These are phyloP conservation scores for Tringa solitaria DNA, from an alignment of 2,113 vertebrate genomes.

Conservation along the genomic window DNA sequence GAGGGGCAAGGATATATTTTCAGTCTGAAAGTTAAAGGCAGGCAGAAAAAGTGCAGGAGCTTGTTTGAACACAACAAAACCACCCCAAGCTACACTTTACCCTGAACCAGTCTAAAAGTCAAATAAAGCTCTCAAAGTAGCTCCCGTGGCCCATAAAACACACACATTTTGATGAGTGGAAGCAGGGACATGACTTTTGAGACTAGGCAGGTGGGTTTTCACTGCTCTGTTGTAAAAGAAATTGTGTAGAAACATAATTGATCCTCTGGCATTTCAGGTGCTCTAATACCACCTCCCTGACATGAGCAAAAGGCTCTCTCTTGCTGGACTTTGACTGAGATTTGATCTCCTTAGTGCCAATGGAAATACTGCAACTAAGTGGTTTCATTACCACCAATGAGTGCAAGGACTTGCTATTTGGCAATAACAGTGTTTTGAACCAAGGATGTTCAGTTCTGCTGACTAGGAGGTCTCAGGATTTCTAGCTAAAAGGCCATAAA, in stretches of 20 bases:
- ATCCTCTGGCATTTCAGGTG: neutral
- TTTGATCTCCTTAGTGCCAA: neutral
- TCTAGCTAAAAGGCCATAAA: neutral
- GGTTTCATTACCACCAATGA: neutral
- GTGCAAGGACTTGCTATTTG: neutral
- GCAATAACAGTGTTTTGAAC: neutral
- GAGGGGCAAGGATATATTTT: neutral
- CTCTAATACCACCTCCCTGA: neutral
- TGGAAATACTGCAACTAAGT: neutral
- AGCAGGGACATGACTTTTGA: neutral
- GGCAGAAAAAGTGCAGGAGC: neutral
- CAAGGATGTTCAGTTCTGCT: neutral
- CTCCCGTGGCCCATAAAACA: neutral
- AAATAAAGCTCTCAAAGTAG: neutral
- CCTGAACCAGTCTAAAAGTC: neutral
- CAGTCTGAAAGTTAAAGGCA: neutral
- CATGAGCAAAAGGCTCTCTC: neutral
- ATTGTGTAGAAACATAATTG: neutral
- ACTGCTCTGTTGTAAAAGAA: slow-evolving; percentile 22
- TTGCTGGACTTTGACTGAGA: fast-evolving
- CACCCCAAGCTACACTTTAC: neutral
- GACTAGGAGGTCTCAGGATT: neutral
- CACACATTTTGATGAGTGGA: neutral
- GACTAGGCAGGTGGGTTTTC: neutral
- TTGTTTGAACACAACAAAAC: neutral